Evolutionary conservation across 1,140 invertebrate species (phyloP).

Genomic region (Pomacea maculata): DNA sequence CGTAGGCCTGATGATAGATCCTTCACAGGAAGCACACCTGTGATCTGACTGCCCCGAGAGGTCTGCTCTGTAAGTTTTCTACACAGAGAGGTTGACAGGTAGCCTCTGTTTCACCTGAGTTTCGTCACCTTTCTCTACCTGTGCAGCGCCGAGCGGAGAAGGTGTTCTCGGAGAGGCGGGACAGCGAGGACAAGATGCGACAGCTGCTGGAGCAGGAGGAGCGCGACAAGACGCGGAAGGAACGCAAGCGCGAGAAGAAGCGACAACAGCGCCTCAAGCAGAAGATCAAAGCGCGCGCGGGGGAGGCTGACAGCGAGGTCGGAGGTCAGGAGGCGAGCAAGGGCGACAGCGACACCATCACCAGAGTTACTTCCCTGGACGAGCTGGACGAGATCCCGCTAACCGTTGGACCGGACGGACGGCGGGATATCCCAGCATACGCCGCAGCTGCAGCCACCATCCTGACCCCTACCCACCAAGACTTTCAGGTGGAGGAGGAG

Average conservation of each 20-base stretch:
- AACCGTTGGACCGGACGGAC: conserved; percentile 11
- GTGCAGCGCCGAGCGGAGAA: no score
- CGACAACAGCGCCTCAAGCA: conserved; percentile 35
- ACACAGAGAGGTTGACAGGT: no score
- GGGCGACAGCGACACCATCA: background rate
- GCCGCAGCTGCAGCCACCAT: background rate
- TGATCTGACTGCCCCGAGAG: no score
- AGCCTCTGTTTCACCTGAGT: no score
- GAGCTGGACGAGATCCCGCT: conserved; percentile 11
- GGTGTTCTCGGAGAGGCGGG: background rate
- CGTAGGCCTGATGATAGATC: no score
- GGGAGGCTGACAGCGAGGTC: background rate
- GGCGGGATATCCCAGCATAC: conserved; percentile 2
- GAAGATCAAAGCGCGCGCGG: conserved; percentile 19
- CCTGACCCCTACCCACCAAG: background rate
- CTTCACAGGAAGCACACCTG: no score
- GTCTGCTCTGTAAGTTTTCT: no score
- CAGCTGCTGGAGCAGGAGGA: conserved; percentile 44
- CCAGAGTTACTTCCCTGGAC: background rate
- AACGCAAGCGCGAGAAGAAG: conserved; percentile 44
- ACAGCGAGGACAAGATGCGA: conserved; percentile 34
- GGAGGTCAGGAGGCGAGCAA: background rate
- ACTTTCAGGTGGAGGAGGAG: conserved; percentile 10
- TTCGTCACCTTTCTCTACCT: no score
- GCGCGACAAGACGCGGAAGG: conserved; percentile 32